phyloP scores from a whole-genome alignment of 2,797 vertebrate genomes.

The Sternotherus odoratus region DNA sequence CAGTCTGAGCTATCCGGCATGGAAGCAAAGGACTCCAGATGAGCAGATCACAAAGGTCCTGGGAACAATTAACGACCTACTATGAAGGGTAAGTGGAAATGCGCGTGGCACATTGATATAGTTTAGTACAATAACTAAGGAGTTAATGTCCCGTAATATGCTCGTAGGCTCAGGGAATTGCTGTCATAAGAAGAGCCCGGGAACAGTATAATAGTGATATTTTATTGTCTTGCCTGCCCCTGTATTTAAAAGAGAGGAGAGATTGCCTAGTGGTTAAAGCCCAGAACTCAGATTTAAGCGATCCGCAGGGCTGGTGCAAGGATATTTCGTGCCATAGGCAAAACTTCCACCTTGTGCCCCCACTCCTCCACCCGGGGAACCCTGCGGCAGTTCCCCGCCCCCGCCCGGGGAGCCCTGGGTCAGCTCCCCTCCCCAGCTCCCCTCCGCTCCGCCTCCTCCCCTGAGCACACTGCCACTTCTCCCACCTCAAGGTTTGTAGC shows the following conservation, averaged over 20 bases:
- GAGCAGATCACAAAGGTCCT: rapidly evolving
- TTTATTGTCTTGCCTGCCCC: not conserved
- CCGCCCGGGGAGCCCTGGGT: no score
- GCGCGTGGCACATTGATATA: rapidly evolving
- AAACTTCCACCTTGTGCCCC: no score
- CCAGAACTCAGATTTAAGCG: not conserved
- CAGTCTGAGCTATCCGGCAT: rapidly evolving
- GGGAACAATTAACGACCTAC: rapidly evolving
- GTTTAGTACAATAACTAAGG: not conserved
- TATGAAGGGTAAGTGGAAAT: rapidly evolving
- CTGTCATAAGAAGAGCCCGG: not conserved
- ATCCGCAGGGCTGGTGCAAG: not conserved
- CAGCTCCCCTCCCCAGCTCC: no score
- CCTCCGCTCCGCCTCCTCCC: no score
- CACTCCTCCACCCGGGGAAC: no score
- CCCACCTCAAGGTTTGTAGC: no score
- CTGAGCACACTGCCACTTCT: no score
- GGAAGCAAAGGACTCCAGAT: not conserved
- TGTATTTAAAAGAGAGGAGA: not conserved
- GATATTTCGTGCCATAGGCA: no score
- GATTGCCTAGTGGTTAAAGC: not conserved
- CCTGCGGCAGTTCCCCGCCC: no score
- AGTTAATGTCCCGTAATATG: not conserved
- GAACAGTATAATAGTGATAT: not conserved
- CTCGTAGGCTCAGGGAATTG: not conserved